These are phyloP conservation scores for Armadillidium nasatum DNA, from an alignment of 1,140 invertebrate species.

Conservation along the genomic window DNA sequence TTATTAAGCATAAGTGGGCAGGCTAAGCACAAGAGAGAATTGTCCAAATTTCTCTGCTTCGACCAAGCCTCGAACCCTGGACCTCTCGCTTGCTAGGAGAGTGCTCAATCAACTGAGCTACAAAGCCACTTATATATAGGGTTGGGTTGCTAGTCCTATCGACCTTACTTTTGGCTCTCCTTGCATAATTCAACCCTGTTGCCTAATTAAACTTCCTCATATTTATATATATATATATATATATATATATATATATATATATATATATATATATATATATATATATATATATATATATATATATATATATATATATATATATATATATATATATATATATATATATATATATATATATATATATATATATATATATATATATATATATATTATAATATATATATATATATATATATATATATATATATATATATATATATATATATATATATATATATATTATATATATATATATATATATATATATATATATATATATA, in stretches of 20 bases:
- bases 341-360: neutral
- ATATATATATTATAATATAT: neutral
- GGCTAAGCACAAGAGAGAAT: too few relatives aligned
- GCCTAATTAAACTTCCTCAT: too few relatives aligned
- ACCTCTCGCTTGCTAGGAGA: too few relatives aligned
- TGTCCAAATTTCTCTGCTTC: too few relatives aligned
- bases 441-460: slow-evolving; percentile 26
- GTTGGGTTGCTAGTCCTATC: too few relatives aligned
- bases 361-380: neutral
- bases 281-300: neutral
- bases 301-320: neutral
- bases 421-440: slow-evolving; percentile 8
- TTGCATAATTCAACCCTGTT: neutral
- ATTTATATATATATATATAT: slow-evolving; percentile 5
- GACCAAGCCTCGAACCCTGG: too few relatives aligned
- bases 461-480: neutral
- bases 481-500: slow-evolving; percentile 21
- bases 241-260: neutral
- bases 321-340: neutral
- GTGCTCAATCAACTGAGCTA: too few relatives aligned
- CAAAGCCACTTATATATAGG: too few relatives aligned
- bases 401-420: neutral
- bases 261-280: slow-evolving; percentile 4
- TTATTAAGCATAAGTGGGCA: too few relatives aligned
- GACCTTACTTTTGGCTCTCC: too few relatives aligned